Base-by-base conservation (phyloP, 2,888 invertebrate genomes). In the Hydraecia micacea region DNA sequence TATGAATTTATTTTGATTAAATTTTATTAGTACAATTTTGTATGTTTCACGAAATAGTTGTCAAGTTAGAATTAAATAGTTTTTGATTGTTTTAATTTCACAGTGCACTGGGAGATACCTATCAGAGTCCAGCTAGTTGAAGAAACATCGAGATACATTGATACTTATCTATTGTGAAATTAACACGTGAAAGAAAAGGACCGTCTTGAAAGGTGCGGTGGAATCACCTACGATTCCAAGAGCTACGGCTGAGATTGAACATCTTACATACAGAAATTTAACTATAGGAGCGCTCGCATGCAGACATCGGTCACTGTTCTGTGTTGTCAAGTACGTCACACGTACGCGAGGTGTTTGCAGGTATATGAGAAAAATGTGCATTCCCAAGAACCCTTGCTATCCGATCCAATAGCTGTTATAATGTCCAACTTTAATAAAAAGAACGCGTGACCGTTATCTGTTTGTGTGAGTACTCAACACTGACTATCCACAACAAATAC, bases 41-140 rank as follows among this genome's bases (percentile, higher is more conserved):
- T 39, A 42, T 49, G 36, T 77, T 65, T 67, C 32, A 67, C 32
- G 9, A 39, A 58, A 8, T 63, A n/a, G 7, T 62, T 67, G n/a
- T 36, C 13, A 58, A 63, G 18, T 49, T 46, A 32, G 25, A 32
- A 55, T 36, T 63, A 42, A 70, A 28, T 71, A 15, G 1, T 49
- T 63, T 49, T 63, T 11, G n/a, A n/a, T 46, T 49, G 2, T 21
- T 32, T 49, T 67, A 60, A 60, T 65, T 80, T 71, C 28, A 60
- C 21, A 65, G 66, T 68, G 63, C 65, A 81, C 81, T 86, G 78
- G 76, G 77, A 79, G 81, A 81, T 77, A 84, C 75, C 46, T 74
- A 70, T 74, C 21, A 70, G 67, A 66, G 42, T 75, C 73, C 25
- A 68, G 60, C 55, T 79, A 85, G 21, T 42, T 75, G 13, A 32